Evolutionary conservation across 2,113 vertebrate genomes (phyloP).

Genomic region (Hyaena hyaena): DNA sequence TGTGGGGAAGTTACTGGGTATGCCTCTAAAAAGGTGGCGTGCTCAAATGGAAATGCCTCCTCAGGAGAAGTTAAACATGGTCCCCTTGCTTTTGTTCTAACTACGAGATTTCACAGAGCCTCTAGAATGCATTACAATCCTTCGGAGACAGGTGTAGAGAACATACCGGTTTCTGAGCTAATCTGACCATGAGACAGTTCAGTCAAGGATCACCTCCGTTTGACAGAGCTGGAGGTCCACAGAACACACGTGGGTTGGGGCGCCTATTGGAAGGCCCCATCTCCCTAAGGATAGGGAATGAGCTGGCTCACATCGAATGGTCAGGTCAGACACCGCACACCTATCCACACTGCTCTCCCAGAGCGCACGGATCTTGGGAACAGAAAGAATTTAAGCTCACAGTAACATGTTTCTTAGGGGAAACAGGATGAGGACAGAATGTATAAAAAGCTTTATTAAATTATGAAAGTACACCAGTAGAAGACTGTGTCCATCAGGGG

Average conservation of each 20-base stretch:
- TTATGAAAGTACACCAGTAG: not conserved
- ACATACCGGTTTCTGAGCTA: not conserved
- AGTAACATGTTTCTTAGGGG: not conserved
- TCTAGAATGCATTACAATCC: not conserved
- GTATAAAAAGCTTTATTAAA: not conserved
- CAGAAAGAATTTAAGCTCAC: not conserved
- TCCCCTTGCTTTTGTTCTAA: not conserved
- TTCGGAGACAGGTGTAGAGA: not conserved
- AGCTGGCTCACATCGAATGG: not conserved
- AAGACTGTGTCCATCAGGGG: not conserved
- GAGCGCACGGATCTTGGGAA: not conserved
- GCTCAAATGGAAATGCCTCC: not conserved
- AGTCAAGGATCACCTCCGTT: not conserved
- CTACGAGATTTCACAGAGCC: conserved; percentile 13
- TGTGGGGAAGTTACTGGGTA: not conserved
- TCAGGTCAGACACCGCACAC: not conserved
- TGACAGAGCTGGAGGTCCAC: not conserved
- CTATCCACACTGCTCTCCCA: not conserved
- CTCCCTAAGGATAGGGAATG: not conserved
- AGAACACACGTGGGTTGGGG: not conserved
- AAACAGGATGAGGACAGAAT: not conserved
- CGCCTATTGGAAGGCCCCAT: not conserved
- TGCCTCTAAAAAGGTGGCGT: not conserved
- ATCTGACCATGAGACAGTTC: not conserved
- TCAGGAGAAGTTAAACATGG: not conserved